phyloP scores from a whole-genome alignment of 1,140 invertebrate species.

The Habropoda laboriosa region DNA sequence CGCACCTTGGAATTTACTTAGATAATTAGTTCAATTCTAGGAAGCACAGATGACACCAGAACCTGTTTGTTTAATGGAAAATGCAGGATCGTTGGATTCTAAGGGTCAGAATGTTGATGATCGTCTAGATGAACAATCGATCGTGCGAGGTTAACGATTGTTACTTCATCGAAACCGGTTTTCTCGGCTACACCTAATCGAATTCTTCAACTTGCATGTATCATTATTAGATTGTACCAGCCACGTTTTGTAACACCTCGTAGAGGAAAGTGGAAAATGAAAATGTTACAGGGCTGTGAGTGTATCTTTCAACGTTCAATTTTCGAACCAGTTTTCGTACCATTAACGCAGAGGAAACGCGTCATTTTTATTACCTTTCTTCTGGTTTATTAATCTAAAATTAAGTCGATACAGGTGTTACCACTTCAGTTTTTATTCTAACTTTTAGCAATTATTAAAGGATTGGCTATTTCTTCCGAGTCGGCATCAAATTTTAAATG shows the following conservation, averaged over 20 bases:
- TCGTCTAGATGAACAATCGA: background rate
- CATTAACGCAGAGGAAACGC: background rate
- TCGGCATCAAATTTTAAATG: too few species aligned
- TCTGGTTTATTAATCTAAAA: too few species aligned
- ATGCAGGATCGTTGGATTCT: background rate
- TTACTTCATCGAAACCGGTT: background rate
- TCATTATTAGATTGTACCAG: background rate
- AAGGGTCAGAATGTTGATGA: background rate
- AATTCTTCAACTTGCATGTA: background rate
- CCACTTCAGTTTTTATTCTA: too few species aligned
- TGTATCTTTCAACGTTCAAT: too few species aligned
- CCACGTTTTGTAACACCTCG: too few species aligned
- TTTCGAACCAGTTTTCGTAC: too few species aligned
- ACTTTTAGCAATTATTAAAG: too few species aligned
- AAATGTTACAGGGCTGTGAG: too few species aligned
- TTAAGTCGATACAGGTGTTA: too few species aligned
- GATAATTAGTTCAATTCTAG: background rate
- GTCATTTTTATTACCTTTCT: too few species aligned
- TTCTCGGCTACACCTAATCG: background rate
- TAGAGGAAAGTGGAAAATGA: too few species aligned
- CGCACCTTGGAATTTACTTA: background rate
- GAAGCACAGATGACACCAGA: background rate
- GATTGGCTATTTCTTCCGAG: too few species aligned
- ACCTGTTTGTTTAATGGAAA: background rate
- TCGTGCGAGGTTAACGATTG: background rate